phyloP scores from a whole-genome alignment of 2,797 vertebrate genomes.

The Anguilla pacifica region DNA sequence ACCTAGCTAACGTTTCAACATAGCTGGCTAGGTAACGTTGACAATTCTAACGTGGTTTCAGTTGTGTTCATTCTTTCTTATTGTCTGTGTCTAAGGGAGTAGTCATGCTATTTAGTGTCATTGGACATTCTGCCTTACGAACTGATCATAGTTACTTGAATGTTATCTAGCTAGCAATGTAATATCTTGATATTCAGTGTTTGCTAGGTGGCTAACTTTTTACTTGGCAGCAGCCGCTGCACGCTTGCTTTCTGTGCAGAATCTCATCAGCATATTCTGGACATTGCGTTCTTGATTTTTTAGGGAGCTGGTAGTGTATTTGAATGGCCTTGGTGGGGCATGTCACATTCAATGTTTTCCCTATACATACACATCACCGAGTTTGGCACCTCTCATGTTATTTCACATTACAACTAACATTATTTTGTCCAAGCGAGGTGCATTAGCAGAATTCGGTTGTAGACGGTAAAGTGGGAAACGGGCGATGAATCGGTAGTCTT shows the following conservation, averaged over 20 bases:
- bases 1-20: not conserved
- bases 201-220: not conserved
- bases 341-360: not conserved
- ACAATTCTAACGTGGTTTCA: not conserved
- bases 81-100: not conserved
- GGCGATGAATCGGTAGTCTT: not conserved
- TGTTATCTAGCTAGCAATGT: not conserved
- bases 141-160: not conserved
- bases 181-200: not conserved
- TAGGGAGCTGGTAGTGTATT: not conserved
- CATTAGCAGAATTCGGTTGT: not conserved
- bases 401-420: not conserved
- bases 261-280: not conserved
- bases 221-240: not conserved
- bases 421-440: not conserved
- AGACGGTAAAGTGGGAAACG: not conserved
- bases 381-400: not conserved
- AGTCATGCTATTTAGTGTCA: not conserved
- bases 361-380: too few species aligned
- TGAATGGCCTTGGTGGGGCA: not conserved
- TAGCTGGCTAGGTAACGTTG: not conserved
- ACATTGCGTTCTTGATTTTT: not conserved
- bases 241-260: not conserved
- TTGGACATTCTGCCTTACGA: not conserved
- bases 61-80: not conserved